Evolutionary conservation across 2,797 vertebrate genomes (phyloP).

Genomic region (Galaxias olidus): DNA sequence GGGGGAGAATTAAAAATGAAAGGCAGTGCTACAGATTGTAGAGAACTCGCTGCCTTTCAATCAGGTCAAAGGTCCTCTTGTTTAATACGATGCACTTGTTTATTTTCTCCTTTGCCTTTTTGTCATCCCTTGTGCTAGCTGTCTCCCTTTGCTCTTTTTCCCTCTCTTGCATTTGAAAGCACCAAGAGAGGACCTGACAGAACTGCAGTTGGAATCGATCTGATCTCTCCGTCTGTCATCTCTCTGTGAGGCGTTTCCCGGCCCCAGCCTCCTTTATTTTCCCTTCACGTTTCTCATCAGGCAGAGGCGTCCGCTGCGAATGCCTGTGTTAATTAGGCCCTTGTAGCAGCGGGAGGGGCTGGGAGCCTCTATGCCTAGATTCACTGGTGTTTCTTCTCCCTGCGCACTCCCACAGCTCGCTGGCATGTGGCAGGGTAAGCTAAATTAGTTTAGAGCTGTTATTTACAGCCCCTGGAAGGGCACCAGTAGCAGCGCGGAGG

Average conservation of each 20-base stretch:
- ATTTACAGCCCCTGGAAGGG: constrained; percentile 47
- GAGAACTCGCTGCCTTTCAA: constrained; percentile 23
- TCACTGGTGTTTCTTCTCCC: constrained; percentile 24
- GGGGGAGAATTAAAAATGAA: constrained; percentile 39
- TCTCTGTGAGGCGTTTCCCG: constrained; percentile 6
- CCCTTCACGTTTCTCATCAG: constrained; percentile 28
- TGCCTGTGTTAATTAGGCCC: constrained; percentile 54
- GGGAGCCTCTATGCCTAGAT: constrained; percentile 26
- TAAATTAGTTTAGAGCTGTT: constrained; percentile 51
- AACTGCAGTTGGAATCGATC: constrained; percentile 33
- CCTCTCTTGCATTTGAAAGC: constrained; percentile 18
- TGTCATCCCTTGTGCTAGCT: constrained; percentile 3
- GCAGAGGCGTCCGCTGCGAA: constrained; percentile 25
- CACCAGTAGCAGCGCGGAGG: constrained; percentile 34
- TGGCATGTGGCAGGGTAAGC: constrained; percentile 51
- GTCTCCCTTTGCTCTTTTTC: neutral
- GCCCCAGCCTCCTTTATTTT: neutral
- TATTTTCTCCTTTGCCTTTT: constrained; percentile 15
- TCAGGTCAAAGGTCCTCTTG: constrained; percentile 36
- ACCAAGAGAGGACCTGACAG: constrained; percentile 10
- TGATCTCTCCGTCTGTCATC: constrained; percentile 30
- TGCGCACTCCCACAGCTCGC: constrained; percentile 23
- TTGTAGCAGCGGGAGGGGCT: constrained; percentile 26
- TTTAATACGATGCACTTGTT: constrained; percentile 22
- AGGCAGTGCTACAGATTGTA: constrained; percentile 15